phyloP scores from a whole-genome alignment of 37 sponge, comb jelly and placozoan genomes.

The Mnemiopsis leidyi region DNA sequence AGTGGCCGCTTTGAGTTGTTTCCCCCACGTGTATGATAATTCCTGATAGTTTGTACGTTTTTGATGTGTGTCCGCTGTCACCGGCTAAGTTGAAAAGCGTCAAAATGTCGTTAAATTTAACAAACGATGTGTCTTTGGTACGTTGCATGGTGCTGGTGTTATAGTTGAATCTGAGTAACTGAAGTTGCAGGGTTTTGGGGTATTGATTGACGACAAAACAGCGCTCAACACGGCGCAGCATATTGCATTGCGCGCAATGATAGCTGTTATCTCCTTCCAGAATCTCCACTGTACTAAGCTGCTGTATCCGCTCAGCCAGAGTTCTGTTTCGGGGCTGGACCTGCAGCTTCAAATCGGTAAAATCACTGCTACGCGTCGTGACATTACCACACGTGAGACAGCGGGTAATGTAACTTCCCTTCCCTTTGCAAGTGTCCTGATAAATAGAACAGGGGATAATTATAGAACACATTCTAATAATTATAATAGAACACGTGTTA shows the following conservation, averaged over 20 bases:
- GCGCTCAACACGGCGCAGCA: background rate
- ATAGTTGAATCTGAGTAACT: constrained; percentile 15
- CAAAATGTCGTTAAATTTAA: background rate
- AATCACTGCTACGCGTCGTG: background rate
- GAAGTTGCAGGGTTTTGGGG: constrained; percentile 18
- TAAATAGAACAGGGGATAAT: too few relatives aligned
- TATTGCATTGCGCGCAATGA: background rate
- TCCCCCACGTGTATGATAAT: constrained; percentile 3
- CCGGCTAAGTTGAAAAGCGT: background rate
- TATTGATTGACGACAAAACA: background rate
- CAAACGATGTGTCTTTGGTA: background rate
- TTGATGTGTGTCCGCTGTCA: background rate
- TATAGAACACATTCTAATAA: too few relatives aligned
- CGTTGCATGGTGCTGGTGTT: background rate
- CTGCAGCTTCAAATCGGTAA: constrained; percentile 37
- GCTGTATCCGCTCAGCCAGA: constrained; percentile 3
- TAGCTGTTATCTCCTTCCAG: constrained; percentile 16
- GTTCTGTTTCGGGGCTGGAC: background rate
- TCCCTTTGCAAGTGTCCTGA: background rate
- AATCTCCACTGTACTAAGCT: background rate
- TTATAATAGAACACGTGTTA: too few relatives aligned
- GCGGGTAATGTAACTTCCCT: background rate
- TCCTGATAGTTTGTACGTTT: background rate
- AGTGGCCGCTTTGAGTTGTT: background rate
- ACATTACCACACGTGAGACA: background rate